Conservation (phyloP, 2,888 invertebrate genomes). For the Leucoma salicis region DNA sequence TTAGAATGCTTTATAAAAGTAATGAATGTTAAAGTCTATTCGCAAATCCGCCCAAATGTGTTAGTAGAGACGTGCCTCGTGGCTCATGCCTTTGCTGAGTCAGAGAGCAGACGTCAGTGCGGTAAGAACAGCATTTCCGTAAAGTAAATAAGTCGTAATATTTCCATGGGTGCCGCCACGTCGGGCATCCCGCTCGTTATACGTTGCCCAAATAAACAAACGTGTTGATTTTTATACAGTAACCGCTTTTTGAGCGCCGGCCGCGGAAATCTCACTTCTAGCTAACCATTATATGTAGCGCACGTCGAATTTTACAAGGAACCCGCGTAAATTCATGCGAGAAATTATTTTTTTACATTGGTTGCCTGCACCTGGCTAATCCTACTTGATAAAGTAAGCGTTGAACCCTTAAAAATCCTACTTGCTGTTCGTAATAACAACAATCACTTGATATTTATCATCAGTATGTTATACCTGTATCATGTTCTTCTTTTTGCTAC, state of each 20-base stretch:
- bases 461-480: too few species aligned
- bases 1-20: too few species aligned
- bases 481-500: too few species aligned
- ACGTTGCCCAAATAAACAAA: slow-evolving; percentile 73
- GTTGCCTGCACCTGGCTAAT: neutral
- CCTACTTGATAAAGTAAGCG: neutral
- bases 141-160: slow-evolving; percentile 79
- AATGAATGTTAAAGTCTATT: too few species aligned
- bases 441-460: too few species aligned
- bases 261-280: slow-evolving; percentile 47
- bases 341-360: neutral
- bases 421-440: neutral
- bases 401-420: neutral
- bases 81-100: slow-evolving; percentile 50
- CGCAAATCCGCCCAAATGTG: slow-evolving; percentile 26
- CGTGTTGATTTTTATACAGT: slow-evolving; percentile 75
- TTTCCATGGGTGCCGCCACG: slow-evolving; percentile 73
- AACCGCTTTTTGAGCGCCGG: slow-evolving; percentile 52
- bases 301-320: slow-evolving; percentile 21
- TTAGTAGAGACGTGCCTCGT: slow-evolving; percentile 37
- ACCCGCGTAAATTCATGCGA: slow-evolving; percentile 7
- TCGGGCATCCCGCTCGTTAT: slow-evolving; percentile 65
- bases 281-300: slow-evolving; percentile 43
- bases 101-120: slow-evolving; percentile 59
- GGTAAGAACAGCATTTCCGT: slow-evolving; percentile 63